Evolutionary conservation across 92 coral and sea anemone genomes (phyloP).

Genomic region (Porites cylindrica): DNA sequence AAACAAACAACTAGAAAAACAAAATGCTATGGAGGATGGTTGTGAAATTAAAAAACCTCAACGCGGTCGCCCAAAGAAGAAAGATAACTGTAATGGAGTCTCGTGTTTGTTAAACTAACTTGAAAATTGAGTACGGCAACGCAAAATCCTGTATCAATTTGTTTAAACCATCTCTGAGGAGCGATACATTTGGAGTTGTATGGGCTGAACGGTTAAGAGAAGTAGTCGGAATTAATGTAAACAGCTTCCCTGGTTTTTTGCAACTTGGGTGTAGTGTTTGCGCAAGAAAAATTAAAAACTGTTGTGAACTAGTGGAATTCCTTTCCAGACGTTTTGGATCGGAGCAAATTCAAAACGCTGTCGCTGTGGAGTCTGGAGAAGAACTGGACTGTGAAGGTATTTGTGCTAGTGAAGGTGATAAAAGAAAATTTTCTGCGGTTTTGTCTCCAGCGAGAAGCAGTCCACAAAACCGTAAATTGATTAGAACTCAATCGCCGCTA

Average conservation of each 20-base stretch:
- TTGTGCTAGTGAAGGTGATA: background rate
- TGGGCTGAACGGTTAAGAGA: conserved; percentile 5
- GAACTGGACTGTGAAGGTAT: background rate
- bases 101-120: background rate
- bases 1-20: background rate
- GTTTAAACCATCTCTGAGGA: conserved; percentile 41
- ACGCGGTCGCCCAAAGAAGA: conserved; percentile 4
- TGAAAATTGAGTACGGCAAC: background rate
- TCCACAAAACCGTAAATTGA: background rate
- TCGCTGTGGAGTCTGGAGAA: background rate
- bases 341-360: background rate
- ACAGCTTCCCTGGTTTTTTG: conserved; percentile 17
- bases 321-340: conserved; percentile 3
- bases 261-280: conserved; percentile 49
- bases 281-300: conserved; percentile 38
- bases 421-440: background rate
- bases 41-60: background rate
- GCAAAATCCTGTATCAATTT: conserved; percentile 39
- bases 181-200: conserved; percentile 55
- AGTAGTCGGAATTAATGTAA: conserved; percentile 3
- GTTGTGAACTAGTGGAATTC: background rate
- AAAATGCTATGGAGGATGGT: background rate
- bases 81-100: background rate
- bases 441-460: background rate
- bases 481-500: background rate